Base-by-base conservation (phyloP, 2,797 vertebrate species). In the Momotus momota region DNA sequence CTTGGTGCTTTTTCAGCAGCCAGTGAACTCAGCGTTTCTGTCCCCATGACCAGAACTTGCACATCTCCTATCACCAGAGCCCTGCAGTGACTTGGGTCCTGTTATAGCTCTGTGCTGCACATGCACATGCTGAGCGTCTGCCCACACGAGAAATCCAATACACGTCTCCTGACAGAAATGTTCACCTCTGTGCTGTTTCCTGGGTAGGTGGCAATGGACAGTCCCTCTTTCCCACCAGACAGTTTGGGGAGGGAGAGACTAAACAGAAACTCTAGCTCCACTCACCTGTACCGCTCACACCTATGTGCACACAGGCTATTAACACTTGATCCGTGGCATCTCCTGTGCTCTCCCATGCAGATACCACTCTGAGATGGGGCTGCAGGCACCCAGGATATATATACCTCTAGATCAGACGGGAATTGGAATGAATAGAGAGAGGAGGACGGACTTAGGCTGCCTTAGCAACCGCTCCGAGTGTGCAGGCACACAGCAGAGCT, bases 401-500 rank as follows among this genome's bases (percentile, higher is more conserved):
- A 3, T 12, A n/a, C 16, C 26, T 75, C 19, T 52, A 33, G 16
- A 60, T 49, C 23, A 71, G 41, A 43, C 12, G 57, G 38, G 11
- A 64, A 82, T 26, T 4, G 23, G 61, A 41, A 71, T 6, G 38
- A 38, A 29, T 0, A 38, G 70, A 38, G 82, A 57, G 54, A 72
- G 25, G 10, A 65, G n/a, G 17, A 64, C 40, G 81, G 81, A 25
- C 22, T 58, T 35, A 43, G 2, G 71, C 79, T 92, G 90, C 86
- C 88, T 80, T 89, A 91, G 92, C 88, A 95, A 93, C 86, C 20
- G 3, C 73, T 55, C 40, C 0, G 3, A 86, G 77, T 58, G 5
- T 0, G 5, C 51, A 51, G 43, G 52, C 0, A 2, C 29, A 3
- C 7, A 2, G 2, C 1, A 3, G 62, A 52, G 73, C 62, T 35